Conservation (phyloP, 2,797 vertebrate species). For the Emydoidea blandingii region DNA sequence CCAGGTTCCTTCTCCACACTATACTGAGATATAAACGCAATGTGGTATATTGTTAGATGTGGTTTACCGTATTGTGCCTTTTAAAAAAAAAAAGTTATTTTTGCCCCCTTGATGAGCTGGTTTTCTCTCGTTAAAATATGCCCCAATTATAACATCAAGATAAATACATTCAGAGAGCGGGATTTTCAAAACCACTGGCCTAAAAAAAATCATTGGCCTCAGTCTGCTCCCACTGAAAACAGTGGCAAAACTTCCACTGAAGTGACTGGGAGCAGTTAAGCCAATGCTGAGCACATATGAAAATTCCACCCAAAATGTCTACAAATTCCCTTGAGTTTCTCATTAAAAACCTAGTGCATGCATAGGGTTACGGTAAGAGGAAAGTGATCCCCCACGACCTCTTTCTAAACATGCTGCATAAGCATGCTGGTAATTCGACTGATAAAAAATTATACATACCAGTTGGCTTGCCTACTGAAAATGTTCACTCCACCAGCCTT, state of each 20-base stretch:
- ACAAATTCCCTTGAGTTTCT: conserved; percentile 16
- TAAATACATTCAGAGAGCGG: neutral
- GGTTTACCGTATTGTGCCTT: neutral
- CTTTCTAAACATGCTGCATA: neutral
- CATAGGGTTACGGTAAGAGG: neutral
- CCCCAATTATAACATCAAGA: neutral
- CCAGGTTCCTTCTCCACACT: neutral
- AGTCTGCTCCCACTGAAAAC: neutral
- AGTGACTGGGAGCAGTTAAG: accelerated
- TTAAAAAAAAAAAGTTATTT: neutral
- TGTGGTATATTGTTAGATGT: neutral
- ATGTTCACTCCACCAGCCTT: neutral
- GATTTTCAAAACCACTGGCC: neutral
- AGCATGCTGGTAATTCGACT: neutral
- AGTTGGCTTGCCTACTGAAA: neutral
- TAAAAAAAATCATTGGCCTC: neutral
- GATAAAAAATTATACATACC: neutral
- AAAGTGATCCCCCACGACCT: neutral
- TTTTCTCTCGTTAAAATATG: neutral
- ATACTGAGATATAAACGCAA: neutral
- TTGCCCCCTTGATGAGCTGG: neutral
- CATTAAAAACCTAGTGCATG: neutral
- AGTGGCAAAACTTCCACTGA: neutral
- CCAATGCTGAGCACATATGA: neutral
- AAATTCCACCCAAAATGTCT: neutral